A percentile compares a stretch with the other conserved stretches of the same genome.
Evolutionary conservation across 2,888 invertebrate genomes (phyloP).

Genomic region (Oscheius sp.): DNA sequence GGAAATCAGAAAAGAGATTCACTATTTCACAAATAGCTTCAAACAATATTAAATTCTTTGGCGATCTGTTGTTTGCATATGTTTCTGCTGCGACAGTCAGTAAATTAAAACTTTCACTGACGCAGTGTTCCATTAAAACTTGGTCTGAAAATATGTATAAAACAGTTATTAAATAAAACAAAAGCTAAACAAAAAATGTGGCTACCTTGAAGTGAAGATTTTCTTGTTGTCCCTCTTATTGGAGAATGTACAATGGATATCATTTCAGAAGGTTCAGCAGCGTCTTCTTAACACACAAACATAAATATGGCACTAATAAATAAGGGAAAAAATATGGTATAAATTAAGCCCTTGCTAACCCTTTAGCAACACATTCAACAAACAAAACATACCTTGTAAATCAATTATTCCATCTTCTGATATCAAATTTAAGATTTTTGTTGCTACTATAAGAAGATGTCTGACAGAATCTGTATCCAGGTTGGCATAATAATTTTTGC

Average conservation of each 20-base stretch:
- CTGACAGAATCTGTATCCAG: not conserved
- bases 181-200: no score
- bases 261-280: not conserved
- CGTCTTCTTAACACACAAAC: slow-evolving; percentile 4
- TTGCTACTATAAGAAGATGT: not conserved
- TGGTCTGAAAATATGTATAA: slow-evolving; percentile 58
- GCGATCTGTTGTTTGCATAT: slow-evolving; percentile 36
- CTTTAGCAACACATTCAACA: not conserved
- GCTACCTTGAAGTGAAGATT: slow-evolving; percentile 6
- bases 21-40: slow-evolving; percentile 36
- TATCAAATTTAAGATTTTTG: not conserved
- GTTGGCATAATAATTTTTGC: not conserved
- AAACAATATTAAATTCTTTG: slow-evolving; percentile 36
- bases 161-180: not conserved
- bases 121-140: slow-evolving; percentile 59
- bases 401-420: not conserved
- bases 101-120: slow-evolving; percentile 44
- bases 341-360: not conserved
- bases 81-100: slow-evolving; percentile 30
- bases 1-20: slow-evolving; percentile 62
- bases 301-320: no score
- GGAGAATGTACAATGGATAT: not conserved
- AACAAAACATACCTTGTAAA: slow-evolving; percentile 3
- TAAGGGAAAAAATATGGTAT: not conserved
- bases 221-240: not conserved